phyloP scores from a whole-genome alignment of 53 echinoderm and acorn worm genomes.

The Henricia sp. region DNA sequence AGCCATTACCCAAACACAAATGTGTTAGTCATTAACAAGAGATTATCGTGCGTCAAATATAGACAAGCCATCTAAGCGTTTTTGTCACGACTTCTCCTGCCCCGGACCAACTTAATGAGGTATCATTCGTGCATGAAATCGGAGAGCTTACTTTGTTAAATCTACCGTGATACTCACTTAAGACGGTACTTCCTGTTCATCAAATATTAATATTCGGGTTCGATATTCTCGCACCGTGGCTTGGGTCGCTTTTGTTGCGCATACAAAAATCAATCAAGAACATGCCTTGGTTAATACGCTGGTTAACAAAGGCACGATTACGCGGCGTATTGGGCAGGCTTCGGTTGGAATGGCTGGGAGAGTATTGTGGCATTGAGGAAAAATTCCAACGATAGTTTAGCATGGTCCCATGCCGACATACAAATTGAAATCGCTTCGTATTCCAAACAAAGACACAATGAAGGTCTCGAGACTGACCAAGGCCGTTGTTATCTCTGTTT shows the following conservation, averaged over 20 bases:
- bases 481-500: too few species aligned
- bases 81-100: background rate
- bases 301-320: background rate
- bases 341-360: too few species aligned
- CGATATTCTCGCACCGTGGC: too few species aligned
- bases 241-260: background rate
- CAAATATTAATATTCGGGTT: conserved; percentile 37
- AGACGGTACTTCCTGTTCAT: conserved; percentile 34
- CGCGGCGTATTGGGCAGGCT: background rate
- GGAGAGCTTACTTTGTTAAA: conserved; percentile 29
- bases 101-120: background rate
- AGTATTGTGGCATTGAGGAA: too few species aligned
- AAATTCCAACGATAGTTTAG: too few species aligned
- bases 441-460: too few species aligned
- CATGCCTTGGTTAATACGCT: conserved; percentile 9
- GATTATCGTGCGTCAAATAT: background rate
- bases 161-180: conserved; percentile 15
- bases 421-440: too few species aligned
- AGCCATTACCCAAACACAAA: conserved; percentile 21
- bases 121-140: conserved; percentile 14
- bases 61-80: background rate
- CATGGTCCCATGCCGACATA: too few species aligned
- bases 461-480: too few species aligned
- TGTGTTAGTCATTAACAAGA: background rate
- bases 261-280: conserved; percentile 11